Evolutionary conservation across 2,888 invertebrate species (phyloP), one percentile per base, ranked within the genome.

Genomic region (Campoplex capitator): DNA sequence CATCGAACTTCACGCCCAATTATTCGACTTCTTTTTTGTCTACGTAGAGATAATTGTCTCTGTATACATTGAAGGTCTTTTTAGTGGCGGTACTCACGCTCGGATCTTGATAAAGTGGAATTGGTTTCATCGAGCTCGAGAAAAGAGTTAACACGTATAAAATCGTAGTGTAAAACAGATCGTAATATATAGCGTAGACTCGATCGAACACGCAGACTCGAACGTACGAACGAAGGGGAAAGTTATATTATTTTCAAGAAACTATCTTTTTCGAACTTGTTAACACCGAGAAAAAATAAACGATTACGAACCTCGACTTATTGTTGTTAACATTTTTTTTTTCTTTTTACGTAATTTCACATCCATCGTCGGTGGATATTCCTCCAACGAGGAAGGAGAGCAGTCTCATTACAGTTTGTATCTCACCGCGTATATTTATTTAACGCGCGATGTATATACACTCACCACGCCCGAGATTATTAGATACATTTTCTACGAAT

Each of bases 231-330:
- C 85, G 89, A 90, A 89, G 90, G 91, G 89, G 91, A 91, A 91
- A 91, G 91, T 91, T 91, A 88, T 91, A 91, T 91, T 91, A 89
- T 91, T 91, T 91, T 91, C 91, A 88, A 90, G 88, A 85, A 86
- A 78, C 89, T 88, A 89, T 91, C 88, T 91, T 82, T 82, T 82
- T 91, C 87, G 85, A 88, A 84, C 88, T 83, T 88, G 81, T 85
- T 88, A 85, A 35, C 79, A 32, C 74, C 74, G 68, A 45, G 76
- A 71, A 58, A 65, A 85, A 38, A 38, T 23, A 71, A 81, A 54
- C 54, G 76, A 83, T 86, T 86, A 79, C 78, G 56, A 78, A 58
- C 68, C 51, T 81, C 77, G 4, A 58, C 23, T 75, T 32, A 54
- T 70, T 79, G 67, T 86, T 83, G 45, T 74, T 71, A 73, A 73